Base-by-base conservation (phyloP, 2,113 vertebrate species). In the Okapia johnstoni region DNA sequence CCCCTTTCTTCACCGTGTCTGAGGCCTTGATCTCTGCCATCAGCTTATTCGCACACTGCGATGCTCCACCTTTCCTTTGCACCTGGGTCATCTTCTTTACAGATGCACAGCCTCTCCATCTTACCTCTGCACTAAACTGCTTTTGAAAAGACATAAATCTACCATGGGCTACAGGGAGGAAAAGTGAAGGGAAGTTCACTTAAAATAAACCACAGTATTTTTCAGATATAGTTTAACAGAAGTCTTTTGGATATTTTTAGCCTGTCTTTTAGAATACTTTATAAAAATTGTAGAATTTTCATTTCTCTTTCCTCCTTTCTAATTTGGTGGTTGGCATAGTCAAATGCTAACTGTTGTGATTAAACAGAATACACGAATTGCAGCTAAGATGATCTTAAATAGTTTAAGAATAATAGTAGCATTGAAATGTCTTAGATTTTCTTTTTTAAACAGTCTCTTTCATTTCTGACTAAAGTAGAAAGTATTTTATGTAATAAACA, bases 71-170 rank as follows among this genome's bases (percentile, higher is more conserved):
- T 97, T 97, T 96, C 90, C 92, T 97, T 97, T 96, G 83, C 77
- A 60, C 81, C 21, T 36, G 70, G 96, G 97, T 97, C 96, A 97
- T 46, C 81, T 89, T 89, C 95, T 93, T 97, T 97, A 93, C 77
- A 97, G 90, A 79, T 91, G 60, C n/a, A 40, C 81, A 91, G 94
- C 88, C 90, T 95, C 90, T 80, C 85, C 46, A 85, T 77, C 92
- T 98, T 98, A 98, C 98, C 97, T 98, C 97, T 98, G 97, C 98
- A 98, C 97, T 98, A 98, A 96, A 79, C 90, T 80, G 77, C 61
- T 90, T 97, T 97, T 97, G 92, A 98, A 97, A 97, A 95, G 80
- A 43, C 2, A 40, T 14, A 11, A 85, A 95, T 98, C 96, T 96
- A 79, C 77, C 73, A 85, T 91, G n/a, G 50, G 77, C 80, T 79